These are phyloP conservation scores for Microplitis demolitor DNA, from an alignment of 1,140 invertebrate genomes.

Conservation along the genomic window DNA sequence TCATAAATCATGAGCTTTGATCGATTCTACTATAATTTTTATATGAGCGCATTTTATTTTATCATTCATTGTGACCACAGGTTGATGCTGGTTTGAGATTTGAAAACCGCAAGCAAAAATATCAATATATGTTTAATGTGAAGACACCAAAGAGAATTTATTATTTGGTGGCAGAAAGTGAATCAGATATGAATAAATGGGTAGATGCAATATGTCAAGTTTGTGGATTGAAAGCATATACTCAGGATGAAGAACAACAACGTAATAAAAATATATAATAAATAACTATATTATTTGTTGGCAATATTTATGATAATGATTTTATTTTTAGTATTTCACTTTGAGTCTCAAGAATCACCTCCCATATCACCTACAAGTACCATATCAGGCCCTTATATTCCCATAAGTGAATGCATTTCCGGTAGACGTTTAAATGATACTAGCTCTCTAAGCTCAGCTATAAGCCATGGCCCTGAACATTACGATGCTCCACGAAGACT, in stretches of 20 bases:
- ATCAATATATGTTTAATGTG: constrained; percentile 87
- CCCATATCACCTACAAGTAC: constrained; percentile 65
- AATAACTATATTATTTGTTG: background rate
- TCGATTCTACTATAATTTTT: too few species aligned
- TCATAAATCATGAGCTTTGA: too few species aligned
- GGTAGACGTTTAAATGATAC: constrained; percentile 68
- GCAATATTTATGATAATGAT: constrained; percentile 6
- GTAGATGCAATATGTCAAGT: constrained; percentile 92
- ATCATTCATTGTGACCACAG: constrained; percentile 50
- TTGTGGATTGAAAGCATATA: constrained; percentile 81
- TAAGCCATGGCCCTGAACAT: constrained; percentile 51
- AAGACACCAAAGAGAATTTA: constrained; percentile 87
- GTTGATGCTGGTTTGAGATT: constrained; percentile 85
- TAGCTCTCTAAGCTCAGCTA: constrained; percentile 50
- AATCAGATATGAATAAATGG: constrained; percentile 93
- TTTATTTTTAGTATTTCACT: constrained; percentile 50
- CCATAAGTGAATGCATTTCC: constrained; percentile 88
- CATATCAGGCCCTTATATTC: constrained; percentile 76
- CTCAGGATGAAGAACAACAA: constrained; percentile 71
- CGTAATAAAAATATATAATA: constrained; percentile 18
- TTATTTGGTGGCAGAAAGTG: constrained; percentile 89
- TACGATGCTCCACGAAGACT: constrained; percentile 57
- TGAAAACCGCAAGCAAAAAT: constrained; percentile 80
- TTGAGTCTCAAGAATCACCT: constrained; percentile 65
- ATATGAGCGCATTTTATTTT: background rate